These are phyloP conservation scores for Phenganax subtilis DNA, from an alignment of 92 coral and sea anemone genomes.

Conservation along the genomic window DNA sequence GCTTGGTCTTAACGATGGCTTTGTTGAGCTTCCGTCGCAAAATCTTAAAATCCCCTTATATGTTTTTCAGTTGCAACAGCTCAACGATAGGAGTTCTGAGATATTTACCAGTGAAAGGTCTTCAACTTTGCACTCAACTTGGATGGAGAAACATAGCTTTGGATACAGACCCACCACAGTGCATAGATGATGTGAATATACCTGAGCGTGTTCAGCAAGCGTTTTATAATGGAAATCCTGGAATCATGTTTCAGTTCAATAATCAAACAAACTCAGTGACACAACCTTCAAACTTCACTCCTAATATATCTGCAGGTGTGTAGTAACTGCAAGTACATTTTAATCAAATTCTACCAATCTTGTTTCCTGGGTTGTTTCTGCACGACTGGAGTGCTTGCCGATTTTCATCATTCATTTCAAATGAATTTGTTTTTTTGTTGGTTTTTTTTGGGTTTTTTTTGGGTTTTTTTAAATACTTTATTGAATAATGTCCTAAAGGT, in stretches of 20 bases:
- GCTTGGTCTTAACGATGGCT: neutral
- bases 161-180: conserved; percentile 41
- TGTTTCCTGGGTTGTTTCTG: too few species aligned
- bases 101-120: conserved; percentile 7
- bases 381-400: too few species aligned
- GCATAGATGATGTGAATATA: conserved; percentile 41
- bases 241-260: conserved; percentile 68
- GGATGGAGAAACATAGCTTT: conserved; percentile 67
- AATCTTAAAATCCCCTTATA: neutral
- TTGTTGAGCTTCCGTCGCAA: neutral
- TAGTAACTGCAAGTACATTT: neutral
- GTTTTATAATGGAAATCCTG: conserved; percentile 56
- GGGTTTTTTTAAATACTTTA: too few species aligned
- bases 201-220: conserved; percentile 58
- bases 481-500: too few species aligned
- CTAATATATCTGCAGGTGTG: conserved; percentile 65
- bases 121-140: conserved; percentile 54
- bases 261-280: conserved; percentile 42
- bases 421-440: too few species aligned
- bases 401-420: too few species aligned
- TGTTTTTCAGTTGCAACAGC: conserved; percentile 20
- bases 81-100: conserved; percentile 26
- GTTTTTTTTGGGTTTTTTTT: too few species aligned
- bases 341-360: too few species aligned
- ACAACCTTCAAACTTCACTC: conserved; percentile 8